These are phyloP conservation scores for Lagorchestes hirsutus DNA, from an alignment of 2,797 vertebrate species.

Conservation along the genomic window DNA sequence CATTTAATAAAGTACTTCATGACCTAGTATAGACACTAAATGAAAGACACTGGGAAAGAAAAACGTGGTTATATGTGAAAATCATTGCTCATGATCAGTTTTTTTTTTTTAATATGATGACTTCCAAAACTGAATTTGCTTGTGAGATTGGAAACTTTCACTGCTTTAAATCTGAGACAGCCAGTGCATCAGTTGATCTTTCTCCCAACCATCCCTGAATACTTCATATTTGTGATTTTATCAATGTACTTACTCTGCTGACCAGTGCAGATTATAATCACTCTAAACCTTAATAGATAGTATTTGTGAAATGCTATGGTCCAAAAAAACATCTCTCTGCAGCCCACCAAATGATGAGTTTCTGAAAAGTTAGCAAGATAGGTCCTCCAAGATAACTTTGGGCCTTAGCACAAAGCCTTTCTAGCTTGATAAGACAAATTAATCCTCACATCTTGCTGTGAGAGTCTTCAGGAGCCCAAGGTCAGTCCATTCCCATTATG, in stretches of 20 bases:
- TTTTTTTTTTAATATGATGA: not conserved
- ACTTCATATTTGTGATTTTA: not conserved
- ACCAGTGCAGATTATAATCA: not conserved
- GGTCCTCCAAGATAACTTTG: not conserved
- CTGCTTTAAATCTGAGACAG: not conserved
- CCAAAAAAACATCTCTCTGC: not conserved
- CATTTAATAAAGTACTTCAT: not conserved
- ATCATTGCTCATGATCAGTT: not conserved
- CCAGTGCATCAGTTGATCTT: not conserved
- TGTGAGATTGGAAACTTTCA: not conserved
- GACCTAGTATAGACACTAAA: not conserved
- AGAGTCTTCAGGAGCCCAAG: not conserved
- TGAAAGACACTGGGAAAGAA: not conserved
- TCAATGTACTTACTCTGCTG: not conserved
- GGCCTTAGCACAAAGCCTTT: not conserved
- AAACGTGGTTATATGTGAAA: not conserved
- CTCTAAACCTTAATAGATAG: not conserved
- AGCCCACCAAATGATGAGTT: not conserved
- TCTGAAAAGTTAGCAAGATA: not conserved
- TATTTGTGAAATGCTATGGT: not conserved
- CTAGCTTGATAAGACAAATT: not conserved
- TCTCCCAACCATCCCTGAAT: not conserved
- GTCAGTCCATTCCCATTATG: not conserved
- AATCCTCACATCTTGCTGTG: not conserved
- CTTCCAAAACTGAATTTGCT: not conserved